Base-by-base conservation (phyloP, 2,113 vertebrate genomes). In the Telmatochromis brachygnathus region DNA sequence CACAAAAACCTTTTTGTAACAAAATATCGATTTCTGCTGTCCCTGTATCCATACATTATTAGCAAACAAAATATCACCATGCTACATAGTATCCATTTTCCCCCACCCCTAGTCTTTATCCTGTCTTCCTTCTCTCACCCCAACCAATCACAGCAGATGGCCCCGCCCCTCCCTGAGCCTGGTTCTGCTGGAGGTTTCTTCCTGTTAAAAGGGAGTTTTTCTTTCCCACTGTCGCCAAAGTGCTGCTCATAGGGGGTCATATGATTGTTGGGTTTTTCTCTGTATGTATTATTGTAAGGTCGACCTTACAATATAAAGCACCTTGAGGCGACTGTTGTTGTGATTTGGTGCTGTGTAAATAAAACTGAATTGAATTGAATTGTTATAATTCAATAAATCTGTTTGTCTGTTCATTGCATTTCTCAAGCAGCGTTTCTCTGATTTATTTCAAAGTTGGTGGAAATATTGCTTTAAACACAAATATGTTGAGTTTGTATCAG, bases 261-360 rank as follows among this genome's bases (percentile, higher is more conserved):
- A 51, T 51, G 17, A 49, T 49, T 49, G 47, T 3, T 15, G 55
- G 55, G 55, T 1, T 58, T 58, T 58, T 30, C 14, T 30, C 26
- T 58, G 56, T 30, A 39, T 39, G 1, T 37, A 5, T 37, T 1
- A 37, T 35, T 35, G 35, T 35, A 35, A 8, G 35, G 35, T 9
- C 35, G 1, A 35, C 35, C 1, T 1, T 35, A 35, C 35, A 35
- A 9, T 37, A 37, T 37, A 4, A 58, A 30, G 56, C 26, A 0
- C 3, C 26, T 17, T 60, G 56, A 30, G 26, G 26, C 1, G 2
- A 60, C 56, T 17, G 0, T 17, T 2, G 26, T 1, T 17, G 56
- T 60, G 26, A 60, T 30, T 60, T 60, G 3, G 28, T 0, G 2
- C 14, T 33, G 0, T 33, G 0, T 60, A 17, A 60, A 33, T 60